Evolutionary conservation across 2,113 vertebrate genomes (phyloP).

Genomic region (Geothlypis trichas): DNA sequence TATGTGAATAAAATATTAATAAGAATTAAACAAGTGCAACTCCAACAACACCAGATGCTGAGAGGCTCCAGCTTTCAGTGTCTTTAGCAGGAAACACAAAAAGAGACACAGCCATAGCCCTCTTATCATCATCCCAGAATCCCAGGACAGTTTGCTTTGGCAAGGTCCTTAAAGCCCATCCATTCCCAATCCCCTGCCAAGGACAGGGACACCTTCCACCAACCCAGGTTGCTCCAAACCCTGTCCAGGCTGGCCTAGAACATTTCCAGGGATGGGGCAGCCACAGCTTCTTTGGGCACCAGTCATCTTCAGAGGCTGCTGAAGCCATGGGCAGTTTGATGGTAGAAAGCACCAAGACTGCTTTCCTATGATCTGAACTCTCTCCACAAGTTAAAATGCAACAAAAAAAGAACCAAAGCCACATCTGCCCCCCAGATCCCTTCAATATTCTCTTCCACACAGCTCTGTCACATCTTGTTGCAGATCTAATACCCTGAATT

Average conservation of each 20-base stretch:
- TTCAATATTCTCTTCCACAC: background rate
- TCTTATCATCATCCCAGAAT: background rate
- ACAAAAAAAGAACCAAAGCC: background rate
- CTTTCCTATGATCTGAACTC: background rate
- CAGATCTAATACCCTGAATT: background rate
- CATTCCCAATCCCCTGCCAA: background rate
- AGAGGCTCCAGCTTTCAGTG: background rate
- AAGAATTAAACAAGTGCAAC: background rate
- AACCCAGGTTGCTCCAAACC: background rate
- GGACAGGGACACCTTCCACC: background rate
- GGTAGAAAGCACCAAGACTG: background rate
- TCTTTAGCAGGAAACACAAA: background rate
- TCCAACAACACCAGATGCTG: accelerated
- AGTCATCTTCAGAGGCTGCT: background rate
- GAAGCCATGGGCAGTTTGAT: no score
- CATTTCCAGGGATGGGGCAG: background rate
- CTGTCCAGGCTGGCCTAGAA: accelerated
- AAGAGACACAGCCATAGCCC: background rate
- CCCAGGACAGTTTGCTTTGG: accelerated
- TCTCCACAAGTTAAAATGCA: background rate
- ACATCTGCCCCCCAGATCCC: background rate
- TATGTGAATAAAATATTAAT: background rate
- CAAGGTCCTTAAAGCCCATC: background rate
- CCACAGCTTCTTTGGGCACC: background rate
- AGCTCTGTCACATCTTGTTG: background rate